Base-by-base conservation (phyloP, 2,113 vertebrate species). In the Picathartes gymnocephalus region DNA sequence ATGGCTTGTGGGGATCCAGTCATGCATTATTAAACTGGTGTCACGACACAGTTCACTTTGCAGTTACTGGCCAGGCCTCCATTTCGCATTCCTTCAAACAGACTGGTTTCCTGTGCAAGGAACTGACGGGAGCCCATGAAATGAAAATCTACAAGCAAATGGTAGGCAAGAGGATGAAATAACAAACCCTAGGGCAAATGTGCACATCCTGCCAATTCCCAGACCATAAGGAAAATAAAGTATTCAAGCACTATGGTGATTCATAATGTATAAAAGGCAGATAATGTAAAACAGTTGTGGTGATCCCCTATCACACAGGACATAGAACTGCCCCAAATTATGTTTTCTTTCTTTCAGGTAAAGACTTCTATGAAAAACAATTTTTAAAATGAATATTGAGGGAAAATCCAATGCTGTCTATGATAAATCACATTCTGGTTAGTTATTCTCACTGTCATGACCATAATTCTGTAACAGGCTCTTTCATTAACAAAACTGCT, bases 171-270 rank as follows among this genome's bases (percentile, higher is more conserved):
- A 60, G 65, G 37, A 84, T n/a, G 60, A 93, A 96, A 95, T 92
- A 86, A 88, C 76, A 93, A 81, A 94, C 68, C 81, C 68, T 86
- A 93, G 85, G 93, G 88, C 81, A 93, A 93, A 74, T 33, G 71
- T 31, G 44, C 40, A 54, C 48, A 56, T 94, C 79, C 90, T 88
- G 60, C 48, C 76, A 58, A 30, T 45, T 93, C 76, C 57, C n/a
- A 78, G 45, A 33, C 69, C 82, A 42, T 14, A 60, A 83, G 48
- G 60, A 28, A 86, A 92, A 83, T 86, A 11, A 85, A 45, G 76
- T 30, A 48, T 82, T 95, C 69, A 84, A 81, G 73, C 58, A n/a
- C 76, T 54, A 51, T 23, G 27, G 15, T 57, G 51, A 92, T 90
- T 88, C 58, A 86, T 80, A 70, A 86, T 66, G 47, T 90, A 83